These are phyloP conservation scores for Cephalotes varians DNA, from an alignment of 2,888 invertebrate species.

Conservation along the genomic window DNA sequence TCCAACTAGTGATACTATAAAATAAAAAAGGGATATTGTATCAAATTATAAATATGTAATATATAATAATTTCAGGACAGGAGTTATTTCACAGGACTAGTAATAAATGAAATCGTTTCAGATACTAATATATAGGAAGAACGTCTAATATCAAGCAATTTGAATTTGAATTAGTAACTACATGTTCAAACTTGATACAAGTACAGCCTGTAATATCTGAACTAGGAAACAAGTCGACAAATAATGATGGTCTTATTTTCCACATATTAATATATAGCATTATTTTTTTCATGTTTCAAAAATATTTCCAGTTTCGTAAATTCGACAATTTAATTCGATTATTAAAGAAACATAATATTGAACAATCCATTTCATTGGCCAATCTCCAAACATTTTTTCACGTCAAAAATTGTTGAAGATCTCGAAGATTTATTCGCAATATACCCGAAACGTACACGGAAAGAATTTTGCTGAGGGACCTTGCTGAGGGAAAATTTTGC, in stretches of 20 bases:
- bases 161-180: background rate
- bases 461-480: too few species aligned
- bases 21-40: conserved; percentile 20
- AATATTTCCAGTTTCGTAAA: background rate
- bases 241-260: background rate
- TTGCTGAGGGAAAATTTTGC: too few species aligned
- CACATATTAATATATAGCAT: background rate
- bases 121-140: conserved; percentile 3
- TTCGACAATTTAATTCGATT: background rate
- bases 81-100: conserved; percentile 5
- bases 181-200: background rate
- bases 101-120: conserved; percentile 24
- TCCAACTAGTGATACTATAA: conserved; percentile 32
- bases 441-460: background rate
- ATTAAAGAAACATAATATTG: background rate
- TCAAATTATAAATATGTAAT: too few species aligned
- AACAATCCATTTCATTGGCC: too few species aligned
- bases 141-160: background rate
- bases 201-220: background rate
- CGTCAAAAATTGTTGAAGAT: background rate
- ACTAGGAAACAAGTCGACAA: background rate
- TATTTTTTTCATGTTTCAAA: background rate
- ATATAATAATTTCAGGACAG: conserved; percentile 36
- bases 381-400: background rate
- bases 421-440: background rate